phyloP scores from a whole-genome alignment of 2,888 invertebrate genomes.

The Nemotelus nigrinus region DNA sequence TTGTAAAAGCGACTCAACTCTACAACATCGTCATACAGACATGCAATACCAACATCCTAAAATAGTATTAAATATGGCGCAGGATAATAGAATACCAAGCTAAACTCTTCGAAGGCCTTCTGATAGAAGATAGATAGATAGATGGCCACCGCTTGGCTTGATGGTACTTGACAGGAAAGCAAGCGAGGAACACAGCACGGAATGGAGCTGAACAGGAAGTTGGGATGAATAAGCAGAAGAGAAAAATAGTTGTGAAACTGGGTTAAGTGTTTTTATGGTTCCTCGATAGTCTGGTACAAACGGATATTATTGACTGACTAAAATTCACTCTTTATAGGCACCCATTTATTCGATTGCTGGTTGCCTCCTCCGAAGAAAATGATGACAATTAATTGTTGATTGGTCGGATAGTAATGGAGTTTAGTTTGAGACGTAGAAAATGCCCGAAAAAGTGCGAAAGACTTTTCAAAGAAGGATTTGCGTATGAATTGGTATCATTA shows the following conservation, averaged over 20 bases:
- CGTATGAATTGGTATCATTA: too few relatives aligned
- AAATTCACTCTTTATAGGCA: conserved; percentile 20
- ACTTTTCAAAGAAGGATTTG: too few relatives aligned
- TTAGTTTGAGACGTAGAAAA: too few relatives aligned
- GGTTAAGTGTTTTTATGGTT: conserved; percentile 34
- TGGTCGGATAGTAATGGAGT: neutral
- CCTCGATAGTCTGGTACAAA: conserved; percentile 14
- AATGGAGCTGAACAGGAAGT: neutral
- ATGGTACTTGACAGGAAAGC: neutral
- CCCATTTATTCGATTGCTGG: conserved; percentile 18
- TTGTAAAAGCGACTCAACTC: conserved; percentile 15
- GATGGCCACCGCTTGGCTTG: neutral
- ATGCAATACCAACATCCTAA: too few relatives aligned
- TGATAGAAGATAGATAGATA: too few relatives aligned
- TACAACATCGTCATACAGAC: too few relatives aligned
- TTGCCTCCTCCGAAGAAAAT: neutral
- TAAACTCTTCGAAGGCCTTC: neutral
- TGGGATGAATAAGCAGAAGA: too few relatives aligned
- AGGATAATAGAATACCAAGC: neutral
- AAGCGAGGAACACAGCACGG: neutral
- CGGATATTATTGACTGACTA: conserved; percentile 38
- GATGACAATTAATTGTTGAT: neutral
- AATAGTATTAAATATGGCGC: neutral
- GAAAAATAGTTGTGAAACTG: conserved; percentile 3
- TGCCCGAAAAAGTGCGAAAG: too few relatives aligned